These are phyloP conservation scores for Ursus arctos DNA, from an alignment of 2,113 vertebrate species.

Conservation along the genomic window DNA sequence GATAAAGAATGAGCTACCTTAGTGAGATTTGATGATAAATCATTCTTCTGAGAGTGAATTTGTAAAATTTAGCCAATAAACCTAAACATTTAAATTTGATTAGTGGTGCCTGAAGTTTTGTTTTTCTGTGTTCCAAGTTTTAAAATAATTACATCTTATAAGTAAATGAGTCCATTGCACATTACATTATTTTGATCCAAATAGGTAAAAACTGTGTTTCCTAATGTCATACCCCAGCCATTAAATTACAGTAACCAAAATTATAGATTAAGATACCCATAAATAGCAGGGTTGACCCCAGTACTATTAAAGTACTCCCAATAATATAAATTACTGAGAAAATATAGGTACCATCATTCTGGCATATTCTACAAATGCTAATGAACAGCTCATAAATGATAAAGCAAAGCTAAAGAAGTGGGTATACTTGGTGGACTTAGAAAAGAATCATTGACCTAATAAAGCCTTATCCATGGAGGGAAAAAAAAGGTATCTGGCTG, in stretches of 20 bases:
- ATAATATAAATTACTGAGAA: constrained; percentile 17
- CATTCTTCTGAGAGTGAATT: constrained; percentile 83
- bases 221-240: not conserved
- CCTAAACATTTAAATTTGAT: constrained; percentile 35
- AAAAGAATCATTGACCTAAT: constrained; percentile 27
- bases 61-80: constrained; percentile 60
- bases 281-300: not conserved
- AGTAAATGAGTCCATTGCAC: constrained; percentile 34
- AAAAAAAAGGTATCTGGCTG: not conserved
- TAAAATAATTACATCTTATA: constrained; percentile 62
- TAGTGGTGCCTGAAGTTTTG: constrained; percentile 63
- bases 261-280: constrained; percentile 12
- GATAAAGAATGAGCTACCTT: constrained; percentile 81
- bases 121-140: constrained; percentile 61
- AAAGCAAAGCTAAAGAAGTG: constrained; percentile 23
- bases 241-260: constrained; percentile 48
- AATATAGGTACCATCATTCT: not conserved
- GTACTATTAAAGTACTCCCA: not conserved
- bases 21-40: constrained; percentile 83
- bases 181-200: constrained; percentile 47
- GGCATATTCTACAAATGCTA: not conserved
- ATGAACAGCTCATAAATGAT: not conserved
- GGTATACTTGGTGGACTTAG: not conserved
- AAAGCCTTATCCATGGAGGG: not conserved
- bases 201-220: constrained; percentile 59